A percentile compares a stretch with the other conserved stretches of the same genome.
Conservation (phyloP, 2,113 vertebrate species). For the Microtus ochrogaster region DNA sequence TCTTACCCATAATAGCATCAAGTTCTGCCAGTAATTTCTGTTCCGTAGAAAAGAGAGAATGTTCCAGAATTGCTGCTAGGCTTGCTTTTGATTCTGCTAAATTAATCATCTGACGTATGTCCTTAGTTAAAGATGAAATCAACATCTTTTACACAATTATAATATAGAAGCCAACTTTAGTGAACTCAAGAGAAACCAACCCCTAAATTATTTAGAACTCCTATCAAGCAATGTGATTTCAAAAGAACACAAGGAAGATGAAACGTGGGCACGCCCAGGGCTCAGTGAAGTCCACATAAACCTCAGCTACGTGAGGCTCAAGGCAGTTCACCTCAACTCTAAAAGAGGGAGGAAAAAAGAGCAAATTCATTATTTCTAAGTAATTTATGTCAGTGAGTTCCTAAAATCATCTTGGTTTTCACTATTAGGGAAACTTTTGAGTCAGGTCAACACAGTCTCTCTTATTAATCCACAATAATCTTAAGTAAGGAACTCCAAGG, state of each 20-base stretch:
- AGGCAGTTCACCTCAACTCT: not conserved
- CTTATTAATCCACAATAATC: not conserved
- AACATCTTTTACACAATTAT: constrained; percentile 40
- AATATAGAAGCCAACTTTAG: constrained; percentile 7
- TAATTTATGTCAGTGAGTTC: not conserved
- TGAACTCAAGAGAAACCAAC: constrained; percentile 47
- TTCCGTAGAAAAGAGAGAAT: constrained; percentile 91
- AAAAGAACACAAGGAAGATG: not conserved
- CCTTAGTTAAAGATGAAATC: constrained; percentile 86
- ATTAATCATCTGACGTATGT: constrained; percentile 87
- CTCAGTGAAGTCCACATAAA: not conserved
- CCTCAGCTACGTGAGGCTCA: not conserved
- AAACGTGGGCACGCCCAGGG: not conserved
- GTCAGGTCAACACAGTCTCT: not conserved
- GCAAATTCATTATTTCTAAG: not conserved
- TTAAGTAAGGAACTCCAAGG: not conserved
- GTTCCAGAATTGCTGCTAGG: constrained; percentile 90
- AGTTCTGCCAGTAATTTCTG: constrained; percentile 91
- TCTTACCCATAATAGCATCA: constrained; percentile 87
- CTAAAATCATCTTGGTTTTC: constrained; percentile 16
- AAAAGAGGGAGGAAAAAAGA: no score
- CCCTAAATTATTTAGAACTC: constrained; percentile 19
- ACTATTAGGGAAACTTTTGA: constrained; percentile 22
- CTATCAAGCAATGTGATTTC: not conserved
- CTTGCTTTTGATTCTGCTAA: constrained; percentile 86